Evolutionary conservation across 2,888 invertebrate genomes (phyloP).

Genomic region (Pristionchus arcanus): DNA sequence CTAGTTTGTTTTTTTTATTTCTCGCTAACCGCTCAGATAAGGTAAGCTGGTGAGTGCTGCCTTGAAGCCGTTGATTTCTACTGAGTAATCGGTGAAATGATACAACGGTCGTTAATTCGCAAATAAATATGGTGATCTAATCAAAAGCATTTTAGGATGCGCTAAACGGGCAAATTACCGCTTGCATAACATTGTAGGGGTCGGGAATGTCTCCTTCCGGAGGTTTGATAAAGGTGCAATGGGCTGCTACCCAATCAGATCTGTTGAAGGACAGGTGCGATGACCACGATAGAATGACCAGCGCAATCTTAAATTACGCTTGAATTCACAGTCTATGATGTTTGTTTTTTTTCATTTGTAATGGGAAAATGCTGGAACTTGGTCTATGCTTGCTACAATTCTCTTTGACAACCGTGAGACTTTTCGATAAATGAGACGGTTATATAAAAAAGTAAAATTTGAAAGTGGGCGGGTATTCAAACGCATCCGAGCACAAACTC

Average conservation of each 20-base stretch:
- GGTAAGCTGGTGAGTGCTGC: not conserved
- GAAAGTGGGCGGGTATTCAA: no score
- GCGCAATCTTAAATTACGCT: not conserved
- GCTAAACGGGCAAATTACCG: not conserved
- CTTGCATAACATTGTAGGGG: not conserved
- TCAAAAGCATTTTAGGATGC: not conserved
- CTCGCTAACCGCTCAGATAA: not conserved
- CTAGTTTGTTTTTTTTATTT: not conserved
- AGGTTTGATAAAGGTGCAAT: not conserved
- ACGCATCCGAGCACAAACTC: no score
- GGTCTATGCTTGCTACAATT: no score
- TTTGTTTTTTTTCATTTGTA: no score
- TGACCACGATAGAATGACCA: not conserved
- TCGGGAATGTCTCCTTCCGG: not conserved
- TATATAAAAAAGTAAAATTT: not conserved
- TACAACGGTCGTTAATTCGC: not conserved
- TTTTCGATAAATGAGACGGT: no score
- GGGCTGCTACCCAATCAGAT: not conserved
- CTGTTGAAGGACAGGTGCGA: not conserved
- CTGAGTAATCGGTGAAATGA: not conserved
- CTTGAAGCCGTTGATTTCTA: not conserved
- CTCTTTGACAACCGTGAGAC: no score
- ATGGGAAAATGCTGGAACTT: no score
- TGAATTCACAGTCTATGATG: no score
- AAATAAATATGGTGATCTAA: not conserved